A percentile compares a stretch with the other conserved stretches of the same genome.
Conservation (phyloP, 2,888 invertebrate genomes). For the Macroteleia sp. region DNA sequence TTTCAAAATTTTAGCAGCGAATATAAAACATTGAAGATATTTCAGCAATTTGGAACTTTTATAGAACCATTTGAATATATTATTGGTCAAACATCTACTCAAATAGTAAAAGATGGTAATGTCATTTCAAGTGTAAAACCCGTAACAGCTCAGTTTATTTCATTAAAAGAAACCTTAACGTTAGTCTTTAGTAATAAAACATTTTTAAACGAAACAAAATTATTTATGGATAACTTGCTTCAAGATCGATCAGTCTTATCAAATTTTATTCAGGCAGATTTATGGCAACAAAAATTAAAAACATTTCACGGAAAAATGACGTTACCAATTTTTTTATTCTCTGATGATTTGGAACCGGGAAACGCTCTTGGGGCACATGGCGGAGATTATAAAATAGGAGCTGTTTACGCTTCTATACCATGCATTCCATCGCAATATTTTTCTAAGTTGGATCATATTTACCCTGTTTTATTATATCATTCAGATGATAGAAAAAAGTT, state of each 20-base stretch:
- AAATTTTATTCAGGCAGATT: slow-evolving; percentile 22
- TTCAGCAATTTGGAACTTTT: neutral
- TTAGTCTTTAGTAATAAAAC: slow-evolving; percentile 1
- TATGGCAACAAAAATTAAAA: neutral
- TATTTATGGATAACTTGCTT: neutral
- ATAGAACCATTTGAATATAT: slow-evolving; percentile 10
- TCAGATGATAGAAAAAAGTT: neutral
- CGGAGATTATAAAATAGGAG: slow-evolving; percentile 3
- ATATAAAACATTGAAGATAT: neutral
- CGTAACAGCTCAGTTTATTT: slow-evolving; percentile 18
- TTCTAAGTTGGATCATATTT: neutral
- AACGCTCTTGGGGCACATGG: slow-evolving; percentile 1
- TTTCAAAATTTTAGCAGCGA: slow-evolving; percentile 2
- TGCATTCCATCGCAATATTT: neutral
- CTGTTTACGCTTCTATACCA: slow-evolving; percentile 1
- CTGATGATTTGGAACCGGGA: slow-evolving; percentile 14
- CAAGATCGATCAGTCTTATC: neutral
- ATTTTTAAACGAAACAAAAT: slow-evolving; percentile 11
- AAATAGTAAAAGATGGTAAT: neutral
- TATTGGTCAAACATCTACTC: slow-evolving; percentile 4
- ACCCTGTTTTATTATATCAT: no score
- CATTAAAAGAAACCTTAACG: slow-evolving; percentile 16
- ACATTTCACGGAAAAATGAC: neutral
- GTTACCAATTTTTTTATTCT: slow-evolving; percentile 7
- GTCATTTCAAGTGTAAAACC: neutral